Percentiles rank a stretch among this genome's conserved stretches.
Conservation (phyloP, 2,888 invertebrate species). For the Chloromyia formosa region DNA sequence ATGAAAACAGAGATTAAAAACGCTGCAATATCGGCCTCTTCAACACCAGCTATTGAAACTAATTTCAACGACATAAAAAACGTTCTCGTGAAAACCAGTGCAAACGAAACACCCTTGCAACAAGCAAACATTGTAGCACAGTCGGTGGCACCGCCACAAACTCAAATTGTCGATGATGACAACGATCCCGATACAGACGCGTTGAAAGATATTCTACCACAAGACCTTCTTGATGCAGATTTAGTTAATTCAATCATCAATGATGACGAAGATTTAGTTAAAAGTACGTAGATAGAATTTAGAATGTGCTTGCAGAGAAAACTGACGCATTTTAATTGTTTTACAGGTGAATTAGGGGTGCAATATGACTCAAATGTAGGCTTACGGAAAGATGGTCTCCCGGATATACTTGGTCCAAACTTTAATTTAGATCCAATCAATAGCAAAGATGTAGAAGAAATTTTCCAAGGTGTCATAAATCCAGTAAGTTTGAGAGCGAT, state of each 20-base stretch:
- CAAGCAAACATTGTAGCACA: background rate
- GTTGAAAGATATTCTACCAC: slow-evolving; percentile 72
- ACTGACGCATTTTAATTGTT: background rate
- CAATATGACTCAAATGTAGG: slow-evolving; percentile 60
- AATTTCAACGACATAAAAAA: slow-evolving; percentile 29
- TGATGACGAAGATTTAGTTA: slow-evolving; percentile 65
- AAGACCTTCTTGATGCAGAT: slow-evolving; percentile 73
- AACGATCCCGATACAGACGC: slow-evolving; percentile 70
- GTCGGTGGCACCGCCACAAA: slow-evolving; percentile 41
- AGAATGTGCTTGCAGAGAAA: background rate
- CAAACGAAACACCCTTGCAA: slow-evolving; percentile 52
- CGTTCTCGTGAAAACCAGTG: slow-evolving; percentile 37
- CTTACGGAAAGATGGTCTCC: slow-evolving; percentile 72
- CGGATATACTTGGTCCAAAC: slow-evolving; percentile 73
- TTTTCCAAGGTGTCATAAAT: slow-evolving; percentile 81
- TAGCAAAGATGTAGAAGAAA: slow-evolving; percentile 89
- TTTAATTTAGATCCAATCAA: slow-evolving; percentile 85
- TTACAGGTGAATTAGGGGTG: slow-evolving; percentile 24
- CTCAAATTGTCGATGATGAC: slow-evolving; percentile 53
- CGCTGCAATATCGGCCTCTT: slow-evolving; percentile 48
- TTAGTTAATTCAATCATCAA: slow-evolving; percentile 75
- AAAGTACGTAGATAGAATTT: slow-evolving; percentile 38
- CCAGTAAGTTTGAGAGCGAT: slow-evolving; percentile 29
- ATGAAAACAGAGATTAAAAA: slow-evolving; percentile 63
- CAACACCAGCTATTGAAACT: slow-evolving; percentile 13